A percentile compares a stretch with the other conserved stretches of the same genome.
Conservation (phyloP, 1,140 invertebrate species). For the Rhagoletis pomonella region DNA sequence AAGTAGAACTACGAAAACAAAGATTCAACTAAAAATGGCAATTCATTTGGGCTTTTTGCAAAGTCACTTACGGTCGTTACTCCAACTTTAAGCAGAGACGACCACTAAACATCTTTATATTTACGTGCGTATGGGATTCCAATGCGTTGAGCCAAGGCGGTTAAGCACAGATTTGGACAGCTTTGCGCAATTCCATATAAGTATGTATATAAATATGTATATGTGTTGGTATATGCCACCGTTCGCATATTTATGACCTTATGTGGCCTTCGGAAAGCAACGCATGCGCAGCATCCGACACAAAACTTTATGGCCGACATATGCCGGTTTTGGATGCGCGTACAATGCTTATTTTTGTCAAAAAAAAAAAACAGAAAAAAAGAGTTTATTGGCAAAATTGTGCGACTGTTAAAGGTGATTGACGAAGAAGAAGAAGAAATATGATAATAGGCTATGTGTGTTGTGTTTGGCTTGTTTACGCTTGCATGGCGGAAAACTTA, state of each 20-base stretch:
- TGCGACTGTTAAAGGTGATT: not conserved
- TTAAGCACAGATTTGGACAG: not conserved
- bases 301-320: conserved; percentile 35
- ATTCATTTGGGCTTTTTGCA: not conserved
- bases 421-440: not conserved
- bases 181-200: not conserved
- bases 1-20: not conserved
- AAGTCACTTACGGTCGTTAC: not conserved
- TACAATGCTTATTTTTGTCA: not conserved
- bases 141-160: not conserved
- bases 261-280: conserved; percentile 13
- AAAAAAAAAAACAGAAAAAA: not conserved
- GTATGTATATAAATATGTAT: not conserved
- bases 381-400: not conserved
- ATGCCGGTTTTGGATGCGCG: not conserved
- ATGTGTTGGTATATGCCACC: not conserved
- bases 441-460: not conserved
- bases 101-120: too few species aligned
- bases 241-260: conserved; percentile 27
- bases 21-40: not conserved
- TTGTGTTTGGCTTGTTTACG: not conserved
- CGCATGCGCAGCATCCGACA: not conserved
- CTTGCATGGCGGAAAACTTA: not conserved
- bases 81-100: too few species aligned
- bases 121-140: conserved; percentile 2